phyloP scores from a whole-genome alignment of 1,140 invertebrate genomes.

The Cryptotermes secundus region DNA sequence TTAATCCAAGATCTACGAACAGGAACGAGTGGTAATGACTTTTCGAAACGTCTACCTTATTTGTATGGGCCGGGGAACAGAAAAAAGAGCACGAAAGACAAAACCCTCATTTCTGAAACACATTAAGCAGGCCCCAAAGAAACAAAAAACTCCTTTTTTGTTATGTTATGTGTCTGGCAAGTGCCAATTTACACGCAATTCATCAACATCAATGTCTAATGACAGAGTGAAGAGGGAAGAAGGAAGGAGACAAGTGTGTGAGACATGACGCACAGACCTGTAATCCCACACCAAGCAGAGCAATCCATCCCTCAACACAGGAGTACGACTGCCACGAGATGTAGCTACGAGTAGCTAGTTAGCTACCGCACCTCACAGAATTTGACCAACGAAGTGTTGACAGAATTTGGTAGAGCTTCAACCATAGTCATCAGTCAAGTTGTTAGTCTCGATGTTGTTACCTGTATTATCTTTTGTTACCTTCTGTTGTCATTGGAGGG shows the following conservation, averaged over 20 bases:
- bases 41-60: no score
- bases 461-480: background rate
- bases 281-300: no score
- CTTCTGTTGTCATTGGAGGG: background rate
- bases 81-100: background rate
- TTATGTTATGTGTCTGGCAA: background rate
- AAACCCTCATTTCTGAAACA: background rate
- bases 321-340: background rate
- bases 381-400: constrained; percentile 3
- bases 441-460: background rate
- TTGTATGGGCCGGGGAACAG: background rate
- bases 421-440: background rate
- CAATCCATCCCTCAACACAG: background rate
- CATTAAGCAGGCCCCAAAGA: background rate
- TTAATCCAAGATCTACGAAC: no score
- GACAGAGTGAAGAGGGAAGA: background rate
- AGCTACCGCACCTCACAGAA: background rate
- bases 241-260: background rate
- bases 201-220: constrained; percentile 1
- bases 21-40: no score
- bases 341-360: no score
- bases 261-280: background rate
- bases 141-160: background rate
- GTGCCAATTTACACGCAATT: constrained; percentile 3
- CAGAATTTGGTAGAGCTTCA: background rate